phyloP scores from a whole-genome alignment of 2,113 vertebrate genomes.

The Laterallus jamaicensis region DNA sequence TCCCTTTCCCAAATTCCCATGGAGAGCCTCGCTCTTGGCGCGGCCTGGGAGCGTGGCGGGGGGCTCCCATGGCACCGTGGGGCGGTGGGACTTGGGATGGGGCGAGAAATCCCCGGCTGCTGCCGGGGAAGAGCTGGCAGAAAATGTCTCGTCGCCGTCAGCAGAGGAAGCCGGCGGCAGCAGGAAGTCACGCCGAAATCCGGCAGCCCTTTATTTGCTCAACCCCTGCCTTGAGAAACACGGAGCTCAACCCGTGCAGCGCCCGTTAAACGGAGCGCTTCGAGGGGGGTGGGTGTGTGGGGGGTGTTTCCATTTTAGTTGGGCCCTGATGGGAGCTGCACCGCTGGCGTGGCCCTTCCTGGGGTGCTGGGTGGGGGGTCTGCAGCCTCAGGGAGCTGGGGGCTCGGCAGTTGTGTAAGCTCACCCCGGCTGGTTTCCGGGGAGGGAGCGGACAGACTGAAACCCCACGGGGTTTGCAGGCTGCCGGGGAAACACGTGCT shows the following conservation, averaged over 20 bases:
- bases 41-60: accelerated
- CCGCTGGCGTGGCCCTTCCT: accelerated
- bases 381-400: accelerated
- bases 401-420: background rate
- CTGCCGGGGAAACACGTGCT: background rate
- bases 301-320: background rate
- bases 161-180: slow-evolving; percentile 57
- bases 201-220: slow-evolving; percentile 65
- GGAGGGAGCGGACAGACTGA: background rate
- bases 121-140: background rate
- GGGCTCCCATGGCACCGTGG: background rate
- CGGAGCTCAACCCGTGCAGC: no score
- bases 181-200: slow-evolving; percentile 65
- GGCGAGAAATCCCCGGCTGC: background rate
- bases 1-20: slow-evolving; percentile 21
- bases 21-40: background rate
- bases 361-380: background rate
- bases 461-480: background rate
- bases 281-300: no score
- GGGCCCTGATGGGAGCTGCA: background rate
- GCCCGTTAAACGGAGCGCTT: background rate
- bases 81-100: accelerated
- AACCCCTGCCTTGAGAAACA: slow-evolving; percentile 57
- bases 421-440: background rate
- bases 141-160: slow-evolving; percentile 37